A percentile compares a stretch with the other conserved stretches of the same genome.
Conservation (phyloP, 2,888 invertebrate species). For the Drosophila fulvimacula region DNA sequence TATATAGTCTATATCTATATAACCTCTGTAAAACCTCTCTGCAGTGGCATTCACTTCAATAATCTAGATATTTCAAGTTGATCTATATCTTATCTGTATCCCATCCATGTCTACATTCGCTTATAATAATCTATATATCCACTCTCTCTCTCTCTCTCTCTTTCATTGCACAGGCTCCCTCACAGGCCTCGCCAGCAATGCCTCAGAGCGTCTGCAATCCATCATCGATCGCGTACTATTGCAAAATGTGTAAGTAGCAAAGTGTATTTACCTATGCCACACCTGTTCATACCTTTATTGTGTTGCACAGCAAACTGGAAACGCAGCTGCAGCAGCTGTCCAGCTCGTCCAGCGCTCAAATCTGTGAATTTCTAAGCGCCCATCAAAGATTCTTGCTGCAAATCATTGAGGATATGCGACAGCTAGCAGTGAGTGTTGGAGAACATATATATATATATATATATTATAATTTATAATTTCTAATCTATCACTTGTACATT, state of each 20-base stretch:
- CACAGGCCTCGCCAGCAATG: conserved; percentile 72
- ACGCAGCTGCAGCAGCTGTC: conserved; percentile 72
- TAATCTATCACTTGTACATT: neutral
- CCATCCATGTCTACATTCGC: neutral
- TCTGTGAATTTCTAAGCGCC: conserved; percentile 78
- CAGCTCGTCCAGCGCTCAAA: conserved; percentile 75
- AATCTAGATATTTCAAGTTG: no score
- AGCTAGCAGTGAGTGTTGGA: conserved; percentile 74
- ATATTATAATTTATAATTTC: neutral
- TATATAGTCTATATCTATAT: no score
- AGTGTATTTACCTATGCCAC: fast-evolving
- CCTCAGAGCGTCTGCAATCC: conserved; percentile 79
- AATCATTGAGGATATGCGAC: conserved; percentile 83
- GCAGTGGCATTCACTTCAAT: no score
- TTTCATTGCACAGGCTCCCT: conserved; percentile 67
- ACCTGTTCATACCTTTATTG: neutral
- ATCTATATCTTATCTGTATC: no score
- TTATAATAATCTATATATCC: neutral
- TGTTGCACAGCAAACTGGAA: conserved; percentile 76
- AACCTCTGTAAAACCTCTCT: no score
- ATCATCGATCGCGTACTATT: conserved; percentile 81
- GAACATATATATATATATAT: neutral
- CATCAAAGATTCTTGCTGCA: conserved; percentile 81
- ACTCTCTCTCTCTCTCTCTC: neutral
- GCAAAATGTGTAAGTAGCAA: conserved; percentile 78